phyloP scores from a whole-genome alignment of 1,140 invertebrate genomes.

The Drosophila orena region DNA sequence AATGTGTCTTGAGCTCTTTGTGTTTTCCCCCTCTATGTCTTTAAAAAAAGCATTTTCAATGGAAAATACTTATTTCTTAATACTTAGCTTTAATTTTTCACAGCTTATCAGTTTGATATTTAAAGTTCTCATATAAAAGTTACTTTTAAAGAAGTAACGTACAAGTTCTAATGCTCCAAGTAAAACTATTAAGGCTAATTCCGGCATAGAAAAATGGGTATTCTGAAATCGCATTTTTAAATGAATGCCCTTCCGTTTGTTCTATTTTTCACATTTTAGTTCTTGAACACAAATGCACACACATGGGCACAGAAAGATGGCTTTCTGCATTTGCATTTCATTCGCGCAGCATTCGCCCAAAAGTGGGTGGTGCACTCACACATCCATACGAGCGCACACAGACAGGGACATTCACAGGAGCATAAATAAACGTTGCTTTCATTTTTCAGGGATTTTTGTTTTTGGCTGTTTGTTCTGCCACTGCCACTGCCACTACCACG shows the following conservation, averaged over 20 bases:
- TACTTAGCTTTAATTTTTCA: too few relatives aligned
- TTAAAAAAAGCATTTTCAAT: too few relatives aligned
- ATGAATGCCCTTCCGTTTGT: slow-evolving; percentile 7
- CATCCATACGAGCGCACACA: slow-evolving; percentile 1
- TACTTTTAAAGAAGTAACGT: background rate
- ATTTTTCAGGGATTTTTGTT: slow-evolving; percentile 71
- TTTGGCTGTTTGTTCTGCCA: slow-evolving; percentile 62
- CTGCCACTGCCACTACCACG: slow-evolving; percentile 14
- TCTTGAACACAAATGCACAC: slow-evolving; percentile 70
- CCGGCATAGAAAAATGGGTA: background rate
- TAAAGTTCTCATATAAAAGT: too few relatives aligned
- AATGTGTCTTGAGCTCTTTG: too few relatives aligned
- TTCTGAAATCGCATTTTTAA: slow-evolving; percentile 2
- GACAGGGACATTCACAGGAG: slow-evolving; percentile 32
- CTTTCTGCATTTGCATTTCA: slow-evolving; percentile 76
- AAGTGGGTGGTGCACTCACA: background rate
- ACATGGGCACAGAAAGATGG: slow-evolving; percentile 56
- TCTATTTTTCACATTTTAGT: slow-evolving; percentile 72
- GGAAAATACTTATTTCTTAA: too few relatives aligned
- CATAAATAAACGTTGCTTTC: slow-evolving; percentile 78
- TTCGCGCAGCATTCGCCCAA: slow-evolving; percentile 24
- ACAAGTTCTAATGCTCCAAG: background rate
- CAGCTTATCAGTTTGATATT: too few relatives aligned
- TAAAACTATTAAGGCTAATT: background rate
- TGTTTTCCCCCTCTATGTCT: too few relatives aligned